Conservation (phyloP, 2,888 invertebrate genomes). For the Lepetodrilus schrolli region DNA sequence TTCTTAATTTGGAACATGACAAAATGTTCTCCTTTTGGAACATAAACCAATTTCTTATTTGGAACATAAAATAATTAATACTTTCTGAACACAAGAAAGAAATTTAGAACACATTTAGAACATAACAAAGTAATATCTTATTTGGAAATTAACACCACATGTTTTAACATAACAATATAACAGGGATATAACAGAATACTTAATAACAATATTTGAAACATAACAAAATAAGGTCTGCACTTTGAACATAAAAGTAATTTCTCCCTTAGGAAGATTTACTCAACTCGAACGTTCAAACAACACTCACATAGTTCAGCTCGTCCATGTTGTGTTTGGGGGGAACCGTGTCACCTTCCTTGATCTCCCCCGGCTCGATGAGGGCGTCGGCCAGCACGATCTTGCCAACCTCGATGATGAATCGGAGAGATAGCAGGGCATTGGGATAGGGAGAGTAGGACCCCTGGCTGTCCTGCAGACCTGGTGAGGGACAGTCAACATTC, state of each 20-base stretch:
- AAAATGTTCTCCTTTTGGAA: too few species aligned
- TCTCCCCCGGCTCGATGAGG: conserved; percentile 63
- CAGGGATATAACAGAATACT: too few species aligned
- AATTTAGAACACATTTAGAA: too few species aligned
- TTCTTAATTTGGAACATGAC: too few species aligned
- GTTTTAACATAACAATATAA: too few species aligned
- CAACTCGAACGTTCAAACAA: too few species aligned
- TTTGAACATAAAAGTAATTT: background rate
- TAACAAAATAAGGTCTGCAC: background rate
- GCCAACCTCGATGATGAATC: conserved; percentile 74
- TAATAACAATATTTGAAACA: too few species aligned
- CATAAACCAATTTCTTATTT: too few species aligned
- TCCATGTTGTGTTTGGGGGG: conserved; percentile 40
- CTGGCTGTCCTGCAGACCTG: conserved; percentile 72
- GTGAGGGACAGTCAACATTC: background rate
- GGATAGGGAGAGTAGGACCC: conserved; percentile 73
- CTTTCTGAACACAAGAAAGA: too few species aligned
- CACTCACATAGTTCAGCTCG: conserved; percentile 35
- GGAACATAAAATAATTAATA: too few species aligned
- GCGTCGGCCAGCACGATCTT: conserved; percentile 71
- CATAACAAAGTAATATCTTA: too few species aligned
- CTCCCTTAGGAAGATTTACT: background rate
- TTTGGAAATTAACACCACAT: too few species aligned
- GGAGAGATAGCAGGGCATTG: conserved; percentile 70
- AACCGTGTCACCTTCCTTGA: conserved; percentile 63